A percentile compares a stretch with the other conserved stretches of the same genome.
Conservation (phyloP, 2,113 vertebrate species). For the Promerops cafer region DNA sequence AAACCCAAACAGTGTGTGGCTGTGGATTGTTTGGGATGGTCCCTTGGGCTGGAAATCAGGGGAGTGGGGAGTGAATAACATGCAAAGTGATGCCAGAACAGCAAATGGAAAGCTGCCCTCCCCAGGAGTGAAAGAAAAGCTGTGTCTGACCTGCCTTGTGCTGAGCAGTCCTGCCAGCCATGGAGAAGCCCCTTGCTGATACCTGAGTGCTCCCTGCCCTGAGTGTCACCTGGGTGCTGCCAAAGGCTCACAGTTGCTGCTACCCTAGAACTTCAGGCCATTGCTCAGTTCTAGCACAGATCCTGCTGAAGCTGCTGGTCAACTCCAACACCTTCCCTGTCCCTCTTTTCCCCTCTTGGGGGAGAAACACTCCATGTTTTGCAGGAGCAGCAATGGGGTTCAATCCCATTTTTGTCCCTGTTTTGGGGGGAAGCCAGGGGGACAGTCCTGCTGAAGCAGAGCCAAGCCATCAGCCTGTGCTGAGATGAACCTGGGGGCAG, state of each 20-base stretch:
- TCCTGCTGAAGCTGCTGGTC: neutral
- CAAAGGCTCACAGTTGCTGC: fast-evolving
- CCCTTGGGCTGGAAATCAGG: neutral
- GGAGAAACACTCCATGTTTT: neutral
- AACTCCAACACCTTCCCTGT: neutral
- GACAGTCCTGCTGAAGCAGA: neutral
- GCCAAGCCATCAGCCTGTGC: neutral
- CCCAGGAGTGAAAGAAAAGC: fast-evolving
- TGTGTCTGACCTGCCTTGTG: no score
- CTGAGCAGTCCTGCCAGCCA: neutral
- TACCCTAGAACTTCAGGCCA: neutral
- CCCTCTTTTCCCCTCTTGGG: neutral
- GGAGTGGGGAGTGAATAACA: neutral
- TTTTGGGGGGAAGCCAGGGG: neutral
- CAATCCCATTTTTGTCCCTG: neutral
- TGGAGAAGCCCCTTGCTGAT: neutral
- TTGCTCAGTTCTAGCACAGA: fast-evolving
- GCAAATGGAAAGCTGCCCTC: neutral
- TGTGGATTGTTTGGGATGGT: neutral
- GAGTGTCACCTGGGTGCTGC: neutral
- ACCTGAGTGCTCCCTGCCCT: neutral
- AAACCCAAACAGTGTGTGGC: neutral
- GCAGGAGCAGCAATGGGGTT: neutral
- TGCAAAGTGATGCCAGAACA: neutral
- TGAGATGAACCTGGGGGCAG: neutral